Percentiles rank a stretch among this genome's conserved stretches.
phyloP scores from a whole-genome alignment of 2,888 invertebrate species.

The Synanthedon vespiformis region DNA sequence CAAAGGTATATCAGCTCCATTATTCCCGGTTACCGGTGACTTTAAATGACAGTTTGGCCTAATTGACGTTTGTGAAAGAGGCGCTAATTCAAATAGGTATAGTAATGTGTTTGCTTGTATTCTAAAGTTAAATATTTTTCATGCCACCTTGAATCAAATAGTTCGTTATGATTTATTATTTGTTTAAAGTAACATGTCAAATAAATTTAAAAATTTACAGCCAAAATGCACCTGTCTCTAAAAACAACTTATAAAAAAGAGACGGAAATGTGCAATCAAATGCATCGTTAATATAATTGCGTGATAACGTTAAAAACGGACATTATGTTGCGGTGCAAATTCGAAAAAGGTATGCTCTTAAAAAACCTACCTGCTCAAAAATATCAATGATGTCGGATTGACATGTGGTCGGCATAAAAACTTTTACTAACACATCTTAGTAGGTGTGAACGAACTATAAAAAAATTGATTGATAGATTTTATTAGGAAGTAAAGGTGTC shows the following conservation, averaged over 20 bases:
- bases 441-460: slow-evolving; percentile 19
- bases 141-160: too few relatives aligned
- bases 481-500: not conserved
- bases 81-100: too few relatives aligned
- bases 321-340: slow-evolving; percentile 50
- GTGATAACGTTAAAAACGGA: slow-evolving; percentile 44
- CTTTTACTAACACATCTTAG: slow-evolving; percentile 41
- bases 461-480: not conserved
- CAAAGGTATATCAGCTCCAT: too few relatives aligned
- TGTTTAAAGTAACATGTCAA: too few relatives aligned
- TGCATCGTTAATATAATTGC: slow-evolving; percentile 51
- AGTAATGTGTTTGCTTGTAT: too few relatives aligned
- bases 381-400: not conserved
- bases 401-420: slow-evolving; percentile 19
- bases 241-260: not conserved
- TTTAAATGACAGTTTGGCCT: too few relatives aligned
- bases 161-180: too few relatives aligned
- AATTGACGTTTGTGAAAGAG: too few relatives aligned
- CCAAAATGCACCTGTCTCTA: too few relatives aligned
- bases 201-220: too few relatives aligned
- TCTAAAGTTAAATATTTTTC: too few relatives aligned
- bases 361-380: slow-evolving; percentile 10
- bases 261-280: slow-evolving; percentile 41
- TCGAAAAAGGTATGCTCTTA: slow-evolving; percentile 30
- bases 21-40: too few relatives aligned